A percentile compares a stretch with the other conserved stretches of the same genome.
phyloP scores from a whole-genome alignment of 2,888 invertebrate species.

The Leucophenga maculata region DNA sequence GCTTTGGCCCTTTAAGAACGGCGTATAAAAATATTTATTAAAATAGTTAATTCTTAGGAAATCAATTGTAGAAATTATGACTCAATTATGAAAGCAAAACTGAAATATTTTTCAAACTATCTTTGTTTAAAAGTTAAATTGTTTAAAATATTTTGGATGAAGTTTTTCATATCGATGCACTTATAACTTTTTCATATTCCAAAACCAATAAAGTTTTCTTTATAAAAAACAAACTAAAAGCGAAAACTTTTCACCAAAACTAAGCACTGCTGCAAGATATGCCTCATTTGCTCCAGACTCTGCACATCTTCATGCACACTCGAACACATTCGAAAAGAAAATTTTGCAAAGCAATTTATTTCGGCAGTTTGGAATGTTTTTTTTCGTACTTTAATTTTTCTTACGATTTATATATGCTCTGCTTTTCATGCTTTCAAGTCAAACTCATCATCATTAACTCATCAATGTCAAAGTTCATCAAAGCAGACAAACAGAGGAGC shows the following conservation, averaged over 20 bases:
- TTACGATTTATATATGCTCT: conserved; percentile 16
- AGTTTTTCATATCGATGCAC: too few species aligned
- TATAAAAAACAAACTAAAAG: conserved; percentile 52
- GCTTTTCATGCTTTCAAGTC: conserved; percentile 21
- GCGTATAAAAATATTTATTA: too few species aligned
- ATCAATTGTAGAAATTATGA: too few species aligned
- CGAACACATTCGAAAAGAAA: too few species aligned
- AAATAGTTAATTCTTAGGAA: too few species aligned
- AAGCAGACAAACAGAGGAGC: conserved; percentile 40
- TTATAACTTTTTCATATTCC: too few species aligned
- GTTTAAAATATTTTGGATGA: too few species aligned
- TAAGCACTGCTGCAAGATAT: conserved; percentile 12
- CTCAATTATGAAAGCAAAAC: too few species aligned
- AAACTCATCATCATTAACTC: conserved; percentile 62
- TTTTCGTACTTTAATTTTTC: conserved; percentile 1
- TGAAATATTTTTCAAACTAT: too few species aligned
- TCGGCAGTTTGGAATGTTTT: conserved; percentile 49
- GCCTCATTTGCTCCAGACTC: conserved; percentile 27
- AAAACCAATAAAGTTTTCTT: conserved; percentile 40
- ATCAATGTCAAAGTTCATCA: conserved; percentile 65
- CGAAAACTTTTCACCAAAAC: conserved; percentile 11
- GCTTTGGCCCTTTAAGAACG: too few species aligned
- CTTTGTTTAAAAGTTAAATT: too few species aligned
- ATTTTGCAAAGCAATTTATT: too few species aligned
- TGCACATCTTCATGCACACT: neutral